Base-by-base conservation (phyloP, 1,140 invertebrate genomes). In the Drosophila pruinosa region DNA sequence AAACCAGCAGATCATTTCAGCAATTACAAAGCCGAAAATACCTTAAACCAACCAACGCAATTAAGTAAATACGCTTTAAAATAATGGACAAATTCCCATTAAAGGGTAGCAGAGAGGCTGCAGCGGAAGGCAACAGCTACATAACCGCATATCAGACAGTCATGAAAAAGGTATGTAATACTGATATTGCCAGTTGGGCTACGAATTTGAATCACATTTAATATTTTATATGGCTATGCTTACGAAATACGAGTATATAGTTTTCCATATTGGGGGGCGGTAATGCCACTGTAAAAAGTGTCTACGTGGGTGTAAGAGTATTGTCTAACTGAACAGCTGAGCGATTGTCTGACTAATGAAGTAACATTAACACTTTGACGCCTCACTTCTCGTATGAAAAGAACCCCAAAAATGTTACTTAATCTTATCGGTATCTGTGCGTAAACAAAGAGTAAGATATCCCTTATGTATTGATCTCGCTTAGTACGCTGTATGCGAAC, bases 71-170 rank as follows among this genome's bases (percentile, higher is more conserved):
- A 43, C 48, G 17, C 39, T 22, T 52, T 45, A 57, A 61, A 24
- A 24, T 7, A 62, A 93, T 93, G 92, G 92, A 93, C 91, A 93
- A 92, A 83, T 92, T 91, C 89, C 92, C 92, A 59, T 77, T 93
- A 54, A 93, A 92, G 86, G 91, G 91, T 38, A 91, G 85, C 65
- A 74, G 89, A 68, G 82, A 90, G 53, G 81, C 91, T 63, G 82
- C 90, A 28, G 81, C 90, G 26, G 83, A 90, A 69, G 89, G 91
- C 48, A 89, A 92, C 58, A 91, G 69, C 81, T 91, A 91, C 61
- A 90, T 90, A 75, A 91, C 91, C 45, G 90, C 92, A 53, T 93
- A 93, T 90, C 92, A 93, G 77, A 91, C 92, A 53, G 92, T 93
- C 69, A 90, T 91, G 74, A 92, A 92, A 85, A 92, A 93, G 92